Evolutionary conservation across 2,113 vertebrate genomes (phyloP), one percentile per base, ranked within the genome.

Genomic region (Cryptomyrus ogoouensis): DNA sequence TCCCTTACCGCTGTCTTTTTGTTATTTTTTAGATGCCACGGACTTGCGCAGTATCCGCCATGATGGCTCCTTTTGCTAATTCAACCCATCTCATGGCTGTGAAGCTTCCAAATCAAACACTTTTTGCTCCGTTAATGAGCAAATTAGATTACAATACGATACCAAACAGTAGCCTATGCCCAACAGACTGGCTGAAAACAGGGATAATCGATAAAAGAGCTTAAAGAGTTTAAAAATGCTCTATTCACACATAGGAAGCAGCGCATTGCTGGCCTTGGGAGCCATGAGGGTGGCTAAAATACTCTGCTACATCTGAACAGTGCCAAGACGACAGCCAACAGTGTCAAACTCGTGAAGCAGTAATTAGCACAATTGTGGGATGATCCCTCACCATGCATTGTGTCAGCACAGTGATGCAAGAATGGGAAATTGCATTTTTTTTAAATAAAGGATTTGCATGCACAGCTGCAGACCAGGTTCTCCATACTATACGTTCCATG

Each of bases 281-380:
- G 46, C 1, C 84, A 50, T 2, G 44, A 24, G 35, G 53, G 47
- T 2, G 19, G 17, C 50, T 27, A 27, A 66, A 80, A 13, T 19
- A 15, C 10, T 31, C 9, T 12, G 44, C 1, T 85, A 47, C 47
- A 39, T 44, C 4, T 8, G 21, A 44, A 24, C 56, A 2, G 15
- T 3, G 39, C 21, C 46, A 44, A 44, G 52, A 46, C 17, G 7
- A n/a, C 15, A 46, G 56, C 39, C 87, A 44, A 15, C 10, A 44
- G 6, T 47, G 5, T 46, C 49, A 27, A 13, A 70, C 15, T 46
- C 46, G 31, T 87, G 70, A 46, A 58, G 39, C 10, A 17, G 44
- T 87, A 74, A 90, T 90, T 74, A 66, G 24, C 56, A 31, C 27
- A 27, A 70, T 58, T 52, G 83, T 74, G n/a, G 46, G 47, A 53